phyloP scores from a whole-genome alignment of 1,140 invertebrate species.

The Agrilus planipennis region DNA sequence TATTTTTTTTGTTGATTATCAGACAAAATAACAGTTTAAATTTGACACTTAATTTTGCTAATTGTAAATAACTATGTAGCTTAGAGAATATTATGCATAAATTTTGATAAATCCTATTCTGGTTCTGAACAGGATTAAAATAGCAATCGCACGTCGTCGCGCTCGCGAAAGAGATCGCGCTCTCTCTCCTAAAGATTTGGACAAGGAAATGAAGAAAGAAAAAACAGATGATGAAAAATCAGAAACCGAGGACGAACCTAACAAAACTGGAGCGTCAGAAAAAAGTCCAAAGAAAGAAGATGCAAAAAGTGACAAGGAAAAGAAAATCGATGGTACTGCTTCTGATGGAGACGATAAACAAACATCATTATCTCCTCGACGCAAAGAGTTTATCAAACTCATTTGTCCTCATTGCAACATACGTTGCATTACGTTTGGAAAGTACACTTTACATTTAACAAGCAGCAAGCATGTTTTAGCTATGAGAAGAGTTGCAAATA shows the following conservation, averaged over 20 bases:
- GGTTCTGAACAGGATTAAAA: too few species aligned
- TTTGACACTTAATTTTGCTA: too few species aligned
- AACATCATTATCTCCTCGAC: too few species aligned
- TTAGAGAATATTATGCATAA: too few species aligned
- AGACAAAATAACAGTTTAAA: too few species aligned
- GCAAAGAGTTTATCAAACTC: slow-evolving; percentile 50
- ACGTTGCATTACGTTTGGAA: slow-evolving; percentile 58
- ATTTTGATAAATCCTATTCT: too few species aligned
- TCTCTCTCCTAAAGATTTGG: too few species aligned
- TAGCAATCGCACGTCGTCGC: too few species aligned
- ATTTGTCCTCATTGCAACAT: slow-evolving; percentile 61
- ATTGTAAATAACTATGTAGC: too few species aligned
- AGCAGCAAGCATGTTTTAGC: slow-evolving; percentile 54
- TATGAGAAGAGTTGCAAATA: slow-evolving; percentile 55
- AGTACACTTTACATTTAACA: slow-evolving; percentile 58
- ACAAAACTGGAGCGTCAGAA: slow-evolving; percentile 10
- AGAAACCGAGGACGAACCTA: slow-evolving; percentile 1
- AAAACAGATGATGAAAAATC: slow-evolving; percentile 24
- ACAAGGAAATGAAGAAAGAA: slow-evolving; percentile 16
- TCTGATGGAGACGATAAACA: slow-evolving; percentile 25
- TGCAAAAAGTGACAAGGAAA: slow-evolving; percentile 13
- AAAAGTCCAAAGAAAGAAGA: slow-evolving; percentile 13
- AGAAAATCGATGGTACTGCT: slow-evolving; percentile 10
- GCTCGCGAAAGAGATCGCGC: too few species aligned
- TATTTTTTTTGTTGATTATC: too few species aligned